phyloP scores from a whole-genome alignment of 2,888 invertebrate genomes.

The Euclidia mi region DNA sequence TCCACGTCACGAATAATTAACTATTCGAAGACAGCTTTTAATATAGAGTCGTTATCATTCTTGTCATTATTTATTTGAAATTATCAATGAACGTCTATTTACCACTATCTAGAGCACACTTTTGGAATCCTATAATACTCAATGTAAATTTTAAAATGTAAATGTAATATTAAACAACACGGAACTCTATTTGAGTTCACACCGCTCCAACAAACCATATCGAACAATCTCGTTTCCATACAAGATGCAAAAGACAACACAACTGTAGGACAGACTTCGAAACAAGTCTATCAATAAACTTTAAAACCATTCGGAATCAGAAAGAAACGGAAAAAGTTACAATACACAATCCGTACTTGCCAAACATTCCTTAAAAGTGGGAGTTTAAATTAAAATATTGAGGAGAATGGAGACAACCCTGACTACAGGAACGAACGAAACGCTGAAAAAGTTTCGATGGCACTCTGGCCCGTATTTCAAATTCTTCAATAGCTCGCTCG shows the following conservation, averaged over 20 bases:
- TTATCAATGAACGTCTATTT: too few species aligned
- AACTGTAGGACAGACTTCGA: neutral
- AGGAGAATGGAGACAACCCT: slow-evolving; percentile 45
- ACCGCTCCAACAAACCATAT: too few species aligned
- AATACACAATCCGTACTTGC: slow-evolving; percentile 28
- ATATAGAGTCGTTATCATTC: too few species aligned
- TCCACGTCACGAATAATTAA: too few species aligned
- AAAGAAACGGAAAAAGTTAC: slow-evolving; percentile 22
- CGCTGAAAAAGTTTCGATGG: slow-evolving; percentile 69
- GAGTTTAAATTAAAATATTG: slow-evolving; percentile 54
- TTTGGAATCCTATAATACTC: too few species aligned
- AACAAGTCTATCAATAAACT: slow-evolving; percentile 26
- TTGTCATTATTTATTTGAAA: too few species aligned
- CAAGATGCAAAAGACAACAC: neutral
- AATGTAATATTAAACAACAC: too few species aligned
- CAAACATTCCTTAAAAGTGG: slow-evolving; percentile 40
- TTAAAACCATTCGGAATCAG: slow-evolving; percentile 11
- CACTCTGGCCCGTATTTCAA: slow-evolving; percentile 64
- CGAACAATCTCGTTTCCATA: neutral
- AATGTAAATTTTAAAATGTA: too few species aligned
- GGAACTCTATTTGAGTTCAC: too few species aligned
- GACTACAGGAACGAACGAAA: slow-evolving; percentile 53
- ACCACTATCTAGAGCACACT: too few species aligned
- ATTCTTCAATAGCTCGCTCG: slow-evolving; percentile 56
- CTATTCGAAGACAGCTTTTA: too few species aligned